A percentile compares a stretch with the other conserved stretches of the same genome.
Evolutionary conservation across 2,888 invertebrate genomes (phyloP).

Genomic region (Drosophila lacicola): DNA sequence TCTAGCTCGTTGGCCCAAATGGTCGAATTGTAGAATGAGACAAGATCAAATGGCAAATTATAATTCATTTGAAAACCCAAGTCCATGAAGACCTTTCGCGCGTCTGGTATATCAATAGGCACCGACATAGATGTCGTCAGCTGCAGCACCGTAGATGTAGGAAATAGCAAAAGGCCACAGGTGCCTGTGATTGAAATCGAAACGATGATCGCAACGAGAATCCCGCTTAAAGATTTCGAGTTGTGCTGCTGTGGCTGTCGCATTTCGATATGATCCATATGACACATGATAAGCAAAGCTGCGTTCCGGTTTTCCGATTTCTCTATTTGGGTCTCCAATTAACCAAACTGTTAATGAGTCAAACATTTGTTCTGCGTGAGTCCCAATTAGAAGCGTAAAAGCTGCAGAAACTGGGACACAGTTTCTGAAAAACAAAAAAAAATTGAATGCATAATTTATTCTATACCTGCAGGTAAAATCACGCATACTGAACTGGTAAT

Average conservation of each 20-base stretch:
- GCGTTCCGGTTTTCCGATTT: conserved; percentile 23
- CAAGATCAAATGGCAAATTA: conserved; percentile 72
- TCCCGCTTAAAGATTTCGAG: conserved; percentile 22
- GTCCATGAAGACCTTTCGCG: conserved; percentile 81
- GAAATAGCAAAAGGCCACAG: conserved; percentile 44
- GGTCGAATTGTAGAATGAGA: conserved; percentile 76
- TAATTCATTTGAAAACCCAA: conserved; percentile 85
- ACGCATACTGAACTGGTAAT: background rate
- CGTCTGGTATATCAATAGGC: conserved; percentile 66
- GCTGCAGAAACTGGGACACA: conserved; percentile 38
- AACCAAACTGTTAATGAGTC: conserved; percentile 62
- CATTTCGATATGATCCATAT: conserved; percentile 57
- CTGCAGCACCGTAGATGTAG: conserved; percentile 58
- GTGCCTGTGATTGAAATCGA: conserved; percentile 5
- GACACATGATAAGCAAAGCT: conserved; percentile 18
- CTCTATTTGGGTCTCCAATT: conserved; percentile 64
- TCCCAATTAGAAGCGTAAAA: conserved; percentile 58
- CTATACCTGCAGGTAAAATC: background rate
- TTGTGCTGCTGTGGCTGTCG: conserved; percentile 42
- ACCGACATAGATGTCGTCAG: conserved; percentile 76
- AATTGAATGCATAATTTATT: background rate
- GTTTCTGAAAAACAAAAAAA: conserved; percentile 17
- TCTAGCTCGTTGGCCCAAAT: conserved; percentile 74
- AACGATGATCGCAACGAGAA: conserved; percentile 15
- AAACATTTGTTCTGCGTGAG: conserved; percentile 58